Percentiles rank a stretch among this genome's conserved stretches.
Conservation (phyloP, 1,140 invertebrate species). For the Hesperophylax magnus region DNA sequence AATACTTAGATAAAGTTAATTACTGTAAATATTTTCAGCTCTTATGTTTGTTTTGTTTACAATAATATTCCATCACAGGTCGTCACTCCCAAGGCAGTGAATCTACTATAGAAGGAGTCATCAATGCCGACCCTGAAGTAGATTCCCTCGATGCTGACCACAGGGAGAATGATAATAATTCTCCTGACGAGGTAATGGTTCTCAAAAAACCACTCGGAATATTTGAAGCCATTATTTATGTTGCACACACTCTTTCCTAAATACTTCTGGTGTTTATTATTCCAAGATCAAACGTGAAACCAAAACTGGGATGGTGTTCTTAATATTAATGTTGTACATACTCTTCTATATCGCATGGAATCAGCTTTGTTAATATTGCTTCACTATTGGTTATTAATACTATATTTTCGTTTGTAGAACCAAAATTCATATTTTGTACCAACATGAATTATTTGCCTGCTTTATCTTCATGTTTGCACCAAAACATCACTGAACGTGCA, state of each 20-base stretch:
- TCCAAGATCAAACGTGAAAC: no score
- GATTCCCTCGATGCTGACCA: conserved; percentile 71
- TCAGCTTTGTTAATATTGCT: no score
- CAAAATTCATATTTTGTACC: not conserved
- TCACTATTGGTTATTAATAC: no score
- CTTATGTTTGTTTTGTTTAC: conserved; percentile 11
- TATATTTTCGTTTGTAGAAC: no score
- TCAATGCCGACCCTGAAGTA: conserved; percentile 76
- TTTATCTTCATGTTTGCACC: not conserved
- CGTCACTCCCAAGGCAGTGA: conserved; percentile 64
- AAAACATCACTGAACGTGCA: conserved; percentile 1
- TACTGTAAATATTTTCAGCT: not conserved
- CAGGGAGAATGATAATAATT: conserved; percentile 64
- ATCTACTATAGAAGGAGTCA: conserved; percentile 75
- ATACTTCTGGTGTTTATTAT: not conserved
- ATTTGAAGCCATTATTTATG: not conserved
- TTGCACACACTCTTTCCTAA: not conserved
- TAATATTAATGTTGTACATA: no score
- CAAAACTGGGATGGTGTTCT: no score
- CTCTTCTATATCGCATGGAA: no score
- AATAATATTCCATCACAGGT: conserved; percentile 47
- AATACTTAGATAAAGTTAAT: not conserved
- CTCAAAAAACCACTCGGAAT: conserved; percentile 21
- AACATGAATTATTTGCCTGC: conserved; percentile 12
- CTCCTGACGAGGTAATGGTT: conserved; percentile 60